Conservation (phyloP, 2,797 vertebrate species). For the Mormyrus hasselquistii region DNA sequence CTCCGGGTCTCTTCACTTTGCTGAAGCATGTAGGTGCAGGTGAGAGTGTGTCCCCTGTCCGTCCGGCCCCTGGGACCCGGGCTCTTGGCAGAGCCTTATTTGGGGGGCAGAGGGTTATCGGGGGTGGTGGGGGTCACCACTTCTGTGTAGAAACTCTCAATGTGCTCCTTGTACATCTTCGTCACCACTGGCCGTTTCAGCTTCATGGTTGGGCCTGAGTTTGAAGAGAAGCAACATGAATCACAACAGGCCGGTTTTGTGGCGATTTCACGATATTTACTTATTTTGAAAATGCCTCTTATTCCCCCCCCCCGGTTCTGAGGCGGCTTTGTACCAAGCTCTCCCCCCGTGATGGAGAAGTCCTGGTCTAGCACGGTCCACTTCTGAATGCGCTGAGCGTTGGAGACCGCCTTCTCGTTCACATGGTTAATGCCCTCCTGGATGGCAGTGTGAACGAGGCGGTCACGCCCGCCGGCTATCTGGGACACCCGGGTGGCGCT, state of each 20-base stretch:
- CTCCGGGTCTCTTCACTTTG: slow-evolving; percentile 9
- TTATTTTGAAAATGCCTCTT: background rate
- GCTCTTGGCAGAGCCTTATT: slow-evolving; percentile 39
- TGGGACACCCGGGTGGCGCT: slow-evolving; percentile 65
- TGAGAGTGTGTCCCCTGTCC: background rate
- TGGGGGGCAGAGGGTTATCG: slow-evolving; percentile 54
- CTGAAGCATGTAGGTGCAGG: background rate
- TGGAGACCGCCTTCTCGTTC: slow-evolving; percentile 70
- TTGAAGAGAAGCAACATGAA: background rate
- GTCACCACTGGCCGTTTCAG: slow-evolving; percentile 71
- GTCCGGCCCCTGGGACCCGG: background rate
- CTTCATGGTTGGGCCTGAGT: slow-evolving; percentile 84
- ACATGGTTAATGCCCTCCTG: slow-evolving; percentile 72
- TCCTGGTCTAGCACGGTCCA: slow-evolving; percentile 78
- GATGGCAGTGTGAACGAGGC: slow-evolving; percentile 61
- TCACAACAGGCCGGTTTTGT: background rate
- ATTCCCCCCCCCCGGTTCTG: slow-evolving; percentile 37
- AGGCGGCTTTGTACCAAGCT: slow-evolving; percentile 66
- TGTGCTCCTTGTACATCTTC: slow-evolving; percentile 76
- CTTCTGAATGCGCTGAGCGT: slow-evolving; percentile 83
- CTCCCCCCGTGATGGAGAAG: slow-evolving; percentile 75
- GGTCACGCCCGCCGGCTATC: slow-evolving; percentile 62
- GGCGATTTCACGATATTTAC: background rate
- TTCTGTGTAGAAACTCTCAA: slow-evolving; percentile 75
- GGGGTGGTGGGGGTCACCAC: slow-evolving; percentile 60